These are phyloP conservation scores for Lonchura striata DNA, from an alignment of 2,113 vertebrate genomes.

Conservation along the genomic window DNA sequence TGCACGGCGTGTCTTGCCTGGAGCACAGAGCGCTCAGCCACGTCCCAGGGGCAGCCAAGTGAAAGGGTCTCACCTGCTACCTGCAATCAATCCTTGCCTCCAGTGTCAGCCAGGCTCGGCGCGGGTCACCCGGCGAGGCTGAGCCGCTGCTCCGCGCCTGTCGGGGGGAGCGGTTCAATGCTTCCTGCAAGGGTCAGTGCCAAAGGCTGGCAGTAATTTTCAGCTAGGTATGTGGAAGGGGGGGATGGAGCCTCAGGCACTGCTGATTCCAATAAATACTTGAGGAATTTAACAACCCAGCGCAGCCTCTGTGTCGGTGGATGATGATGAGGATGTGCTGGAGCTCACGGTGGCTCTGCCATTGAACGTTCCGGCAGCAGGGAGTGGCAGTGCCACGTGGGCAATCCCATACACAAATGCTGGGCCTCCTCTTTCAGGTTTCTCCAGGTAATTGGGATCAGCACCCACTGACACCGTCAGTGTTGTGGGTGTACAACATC, in stretches of 20 bases:
- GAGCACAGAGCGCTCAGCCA: not conserved
- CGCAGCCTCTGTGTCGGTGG: not conserved
- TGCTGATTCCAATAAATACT: slow-evolving; percentile 68
- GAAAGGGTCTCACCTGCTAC: slow-evolving; percentile 62
- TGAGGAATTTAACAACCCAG: slow-evolving; percentile 29
- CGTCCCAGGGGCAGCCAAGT: slow-evolving; percentile 41
- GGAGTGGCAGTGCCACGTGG: not conserved
- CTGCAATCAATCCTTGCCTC: slow-evolving; percentile 68
- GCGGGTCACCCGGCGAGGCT: slow-evolving; percentile 38
- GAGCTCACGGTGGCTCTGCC: not conserved
- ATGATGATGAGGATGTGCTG: slow-evolving; percentile 21
- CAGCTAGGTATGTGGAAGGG: slow-evolving; percentile 36
- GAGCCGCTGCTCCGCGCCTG: slow-evolving; percentile 38
- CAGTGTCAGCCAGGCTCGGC: slow-evolving; percentile 7
- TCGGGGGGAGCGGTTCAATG: slow-evolving; percentile 47
- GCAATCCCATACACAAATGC: not conserved
- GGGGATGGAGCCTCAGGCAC: slow-evolving; percentile 54
- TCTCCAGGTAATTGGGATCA: not conserved
- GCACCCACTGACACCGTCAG: not conserved
- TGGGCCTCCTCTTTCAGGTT: not conserved
- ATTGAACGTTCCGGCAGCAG: not conserved
- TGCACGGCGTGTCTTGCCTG: not conserved
- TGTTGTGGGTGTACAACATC: not conserved
- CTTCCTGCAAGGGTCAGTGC: slow-evolving; percentile 58
- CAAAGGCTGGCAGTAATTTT: slow-evolving; percentile 68